Percentiles rank a stretch among this genome's conserved stretches.
Conservation (phyloP, 2,113 vertebrate species). For the Pseudorasbora parva region DNA sequence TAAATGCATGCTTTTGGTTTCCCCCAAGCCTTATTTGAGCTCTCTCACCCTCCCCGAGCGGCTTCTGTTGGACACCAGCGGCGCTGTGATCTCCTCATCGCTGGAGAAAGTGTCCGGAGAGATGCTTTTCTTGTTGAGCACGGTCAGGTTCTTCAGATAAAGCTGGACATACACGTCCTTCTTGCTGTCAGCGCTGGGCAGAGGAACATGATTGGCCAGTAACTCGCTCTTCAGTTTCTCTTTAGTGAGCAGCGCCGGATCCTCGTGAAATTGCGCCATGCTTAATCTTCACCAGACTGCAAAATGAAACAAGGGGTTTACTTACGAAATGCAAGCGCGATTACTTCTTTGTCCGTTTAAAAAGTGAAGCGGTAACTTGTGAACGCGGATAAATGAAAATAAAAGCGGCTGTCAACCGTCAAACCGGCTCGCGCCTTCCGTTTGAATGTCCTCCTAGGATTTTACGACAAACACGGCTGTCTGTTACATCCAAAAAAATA, state of each 20-base stretch:
- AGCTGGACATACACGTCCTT: slow-evolving; percentile 97
- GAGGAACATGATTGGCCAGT: slow-evolving; percentile 87
- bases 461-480: slow-evolving; percentile 36
- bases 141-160: slow-evolving; percentile 89
- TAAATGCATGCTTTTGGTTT: neutral
- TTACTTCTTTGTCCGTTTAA: neutral
- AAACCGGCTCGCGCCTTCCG: slow-evolving; percentile 46
- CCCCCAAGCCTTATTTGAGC: no score
- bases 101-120: slow-evolving; percentile 85
- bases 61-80: slow-evolving; percentile 77
- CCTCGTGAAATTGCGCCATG: slow-evolving; percentile 92
- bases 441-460: slow-evolving; percentile 48
- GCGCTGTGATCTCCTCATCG: slow-evolving; percentile 86
- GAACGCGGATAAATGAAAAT: neutral
- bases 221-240: slow-evolving; percentile 95
- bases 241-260: slow-evolving; percentile 92
- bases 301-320: neutral
- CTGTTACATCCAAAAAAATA: neutral
- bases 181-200: slow-evolving; percentile 90
- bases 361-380: neutral
- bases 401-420: slow-evolving; percentile 42
- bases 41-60: slow-evolving; percentile 77
- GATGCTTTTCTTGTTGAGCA: slow-evolving; percentile 79
- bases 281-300: neutral
- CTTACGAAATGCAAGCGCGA: neutral